These are phyloP conservation scores for Probaryconus sp. DNA, from an alignment of 1,140 invertebrate genomes.

Conservation along the genomic window DNA sequence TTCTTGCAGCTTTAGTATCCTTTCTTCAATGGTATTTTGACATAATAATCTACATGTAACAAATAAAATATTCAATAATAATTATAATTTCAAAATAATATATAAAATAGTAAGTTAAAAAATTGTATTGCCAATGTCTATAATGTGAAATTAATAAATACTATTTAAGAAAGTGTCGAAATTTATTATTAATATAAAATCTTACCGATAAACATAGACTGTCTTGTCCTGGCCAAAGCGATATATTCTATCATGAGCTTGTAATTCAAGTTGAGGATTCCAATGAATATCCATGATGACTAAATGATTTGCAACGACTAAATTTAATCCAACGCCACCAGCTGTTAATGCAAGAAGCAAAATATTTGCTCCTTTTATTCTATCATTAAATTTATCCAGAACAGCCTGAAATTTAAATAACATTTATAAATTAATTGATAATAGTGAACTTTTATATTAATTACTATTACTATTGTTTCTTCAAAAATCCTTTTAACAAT, in stretches of 20 bases:
- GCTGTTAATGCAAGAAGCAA: slow-evolving; percentile 90
- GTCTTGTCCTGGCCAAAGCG: slow-evolving; percentile 90
- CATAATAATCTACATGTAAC: slow-evolving; percentile 84
- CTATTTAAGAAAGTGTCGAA: background rate
- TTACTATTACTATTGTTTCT: background rate
- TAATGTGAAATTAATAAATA: slow-evolving; percentile 1
- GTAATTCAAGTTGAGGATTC: slow-evolving; percentile 95
- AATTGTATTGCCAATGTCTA: slow-evolving; percentile 5
- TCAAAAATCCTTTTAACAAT: too few relatives aligned
- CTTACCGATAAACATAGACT: slow-evolving; percentile 90
- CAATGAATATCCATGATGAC: slow-evolving; percentile 94
- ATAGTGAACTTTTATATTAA: slow-evolving; percentile 3
- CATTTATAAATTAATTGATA: background rate
- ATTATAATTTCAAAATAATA: slow-evolving; percentile 4
- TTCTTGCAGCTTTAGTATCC: slow-evolving; percentile 88
- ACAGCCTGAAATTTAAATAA: slow-evolving; percentile 74
- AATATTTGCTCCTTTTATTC: slow-evolving; percentile 77
- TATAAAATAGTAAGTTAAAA: background rate
- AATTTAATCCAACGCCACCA: slow-evolving; percentile 93
- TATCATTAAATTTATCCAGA: slow-evolving; percentile 85
- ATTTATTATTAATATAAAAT: slow-evolving; percentile 1
- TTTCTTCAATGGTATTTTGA: slow-evolving; percentile 90
- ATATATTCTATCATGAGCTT: slow-evolving; percentile 94
- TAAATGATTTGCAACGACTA: slow-evolving; percentile 93
- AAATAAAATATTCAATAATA: slow-evolving; percentile 10